These are phyloP conservation scores for Hippocampus barbouri DNA, from an alignment of 2,113 vertebrate genomes.

Conservation along the genomic window DNA sequence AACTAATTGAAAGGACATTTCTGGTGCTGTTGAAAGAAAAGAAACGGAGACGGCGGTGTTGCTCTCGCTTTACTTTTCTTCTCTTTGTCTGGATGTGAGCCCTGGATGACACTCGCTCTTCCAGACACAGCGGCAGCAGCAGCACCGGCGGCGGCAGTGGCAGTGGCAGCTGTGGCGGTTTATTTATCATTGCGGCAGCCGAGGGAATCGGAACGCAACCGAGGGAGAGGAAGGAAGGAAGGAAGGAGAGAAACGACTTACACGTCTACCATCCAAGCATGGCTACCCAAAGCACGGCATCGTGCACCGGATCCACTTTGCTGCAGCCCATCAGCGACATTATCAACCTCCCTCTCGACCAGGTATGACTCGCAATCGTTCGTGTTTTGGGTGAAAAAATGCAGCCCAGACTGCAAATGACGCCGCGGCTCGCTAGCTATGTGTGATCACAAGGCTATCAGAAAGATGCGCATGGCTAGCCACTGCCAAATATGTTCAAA, in stretches of 20 bases:
- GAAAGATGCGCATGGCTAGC: conserved; percentile 20
- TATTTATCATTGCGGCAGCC: conserved; percentile 39
- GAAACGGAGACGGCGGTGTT: background rate
- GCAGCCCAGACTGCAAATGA: background rate
- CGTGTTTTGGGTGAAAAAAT: background rate
- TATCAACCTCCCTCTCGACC: conserved; percentile 88
- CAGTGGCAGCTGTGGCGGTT: conserved; percentile 23
- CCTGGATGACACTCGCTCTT: conserved; percentile 56
- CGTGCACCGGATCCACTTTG: conserved; percentile 86
- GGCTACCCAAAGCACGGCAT: conserved; percentile 79
- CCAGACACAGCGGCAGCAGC: conserved; percentile 15
- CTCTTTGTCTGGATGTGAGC: conserved; percentile 51
- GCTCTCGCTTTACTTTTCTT: background rate
- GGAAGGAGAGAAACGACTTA: conserved; percentile 36
- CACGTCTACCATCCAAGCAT: conserved; percentile 65
- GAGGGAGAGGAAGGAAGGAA: conserved; percentile 25
- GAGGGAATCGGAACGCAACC: conserved; percentile 27
- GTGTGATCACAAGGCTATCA: conserved; percentile 1
- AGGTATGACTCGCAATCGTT: conserved; percentile 71
- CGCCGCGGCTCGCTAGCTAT: conserved; percentile 2
- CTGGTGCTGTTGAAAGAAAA: background rate
- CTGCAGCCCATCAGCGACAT: conserved; percentile 91
- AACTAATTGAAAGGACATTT: background rate
- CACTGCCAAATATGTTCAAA: conserved; percentile 7
- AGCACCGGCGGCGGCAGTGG: background rate